Evolutionary conservation across 2,888 invertebrate genomes (phyloP).

Genomic region (Agriotes lineatus): DNA sequence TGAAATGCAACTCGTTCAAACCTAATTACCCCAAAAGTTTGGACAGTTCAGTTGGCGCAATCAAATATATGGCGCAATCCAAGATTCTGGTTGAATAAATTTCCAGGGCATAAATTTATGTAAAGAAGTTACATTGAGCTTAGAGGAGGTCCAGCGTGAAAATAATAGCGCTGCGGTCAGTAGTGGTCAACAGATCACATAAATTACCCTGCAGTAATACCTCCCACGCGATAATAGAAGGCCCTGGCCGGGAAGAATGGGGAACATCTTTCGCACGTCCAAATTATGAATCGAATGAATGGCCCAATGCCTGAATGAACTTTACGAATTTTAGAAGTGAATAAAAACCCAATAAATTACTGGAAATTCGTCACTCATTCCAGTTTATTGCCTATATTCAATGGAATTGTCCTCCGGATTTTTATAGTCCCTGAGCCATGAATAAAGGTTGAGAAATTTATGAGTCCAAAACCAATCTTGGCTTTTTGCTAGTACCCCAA

Average conservation of each 20-base stretch:
- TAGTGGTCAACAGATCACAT: slow-evolving; percentile 45
- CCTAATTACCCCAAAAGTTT: too few species aligned
- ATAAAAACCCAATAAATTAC: slow-evolving; percentile 47
- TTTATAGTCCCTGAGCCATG: too few species aligned
- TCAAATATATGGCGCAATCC: slow-evolving; percentile 8
- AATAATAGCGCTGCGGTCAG: slow-evolving; percentile 45
- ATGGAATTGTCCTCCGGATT: neutral
- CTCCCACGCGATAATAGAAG: slow-evolving; percentile 42
- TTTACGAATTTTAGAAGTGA: slow-evolving; percentile 36
- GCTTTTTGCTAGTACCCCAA: too few species aligned
- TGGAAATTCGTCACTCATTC: slow-evolving; percentile 44
- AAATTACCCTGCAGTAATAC: slow-evolving; percentile 44
- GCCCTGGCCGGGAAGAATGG: slow-evolving; percentile 30
- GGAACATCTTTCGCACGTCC: slow-evolving; percentile 41
- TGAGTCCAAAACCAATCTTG: too few species aligned
- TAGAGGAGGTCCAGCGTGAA: slow-evolving; percentile 41
- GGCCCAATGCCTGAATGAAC: slow-evolving; percentile 38
- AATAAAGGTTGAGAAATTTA: too few species aligned
- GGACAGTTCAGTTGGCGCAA: neutral
- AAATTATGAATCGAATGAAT: slow-evolving; percentile 42
- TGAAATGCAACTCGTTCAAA: too few species aligned
- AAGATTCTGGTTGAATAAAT: slow-evolving; percentile 26
- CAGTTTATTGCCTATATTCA: slow-evolving; percentile 4
- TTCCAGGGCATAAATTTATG: slow-evolving; percentile 35
- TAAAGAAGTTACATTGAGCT: slow-evolving; percentile 42